Conservation (phyloP, 64 coral and sea anemone genomes). For the Porites australiensis region DNA sequence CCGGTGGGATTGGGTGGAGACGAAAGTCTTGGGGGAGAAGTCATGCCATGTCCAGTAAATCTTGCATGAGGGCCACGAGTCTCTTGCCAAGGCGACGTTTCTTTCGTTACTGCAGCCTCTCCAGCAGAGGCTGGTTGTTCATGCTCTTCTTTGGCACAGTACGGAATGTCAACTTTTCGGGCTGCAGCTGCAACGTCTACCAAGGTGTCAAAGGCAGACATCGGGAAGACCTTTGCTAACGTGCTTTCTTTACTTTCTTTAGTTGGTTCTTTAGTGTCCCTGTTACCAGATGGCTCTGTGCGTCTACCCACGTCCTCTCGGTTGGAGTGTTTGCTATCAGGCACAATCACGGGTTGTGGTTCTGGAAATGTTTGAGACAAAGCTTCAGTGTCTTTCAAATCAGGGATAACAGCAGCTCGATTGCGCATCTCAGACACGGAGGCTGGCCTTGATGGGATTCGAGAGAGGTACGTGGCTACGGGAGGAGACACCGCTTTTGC, state of each 20-base stretch:
- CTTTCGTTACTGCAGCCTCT: neutral
- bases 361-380: slow-evolving; percentile 48
- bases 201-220: slow-evolving; percentile 67
- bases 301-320: neutral
- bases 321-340: neutral
- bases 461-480: slow-evolving; percentile 50
- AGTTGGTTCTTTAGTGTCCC: neutral
- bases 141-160: neutral
- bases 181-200: slow-evolving; percentile 84
- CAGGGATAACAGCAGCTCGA: slow-evolving; percentile 87
- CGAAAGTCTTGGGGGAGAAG: neutral
- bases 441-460: slow-evolving; percentile 54
- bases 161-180: slow-evolving; percentile 71
- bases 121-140: neutral
- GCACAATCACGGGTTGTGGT: slow-evolving; percentile 26
- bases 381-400: slow-evolving; percentile 16
- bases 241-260: neutral
- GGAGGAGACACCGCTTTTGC: slow-evolving; percentile 54
- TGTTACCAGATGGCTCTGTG: neutral
- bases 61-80: neutral
- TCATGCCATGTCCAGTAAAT: neutral
- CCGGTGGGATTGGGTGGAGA: slow-evolving; percentile 51
- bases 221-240: neutral
- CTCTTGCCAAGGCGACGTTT: neutral
- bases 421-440: slow-evolving; percentile 80